Evolutionary conservation across 2,888 invertebrate species (phyloP).

Genomic region (Noctuana brunneofusca): DNA sequence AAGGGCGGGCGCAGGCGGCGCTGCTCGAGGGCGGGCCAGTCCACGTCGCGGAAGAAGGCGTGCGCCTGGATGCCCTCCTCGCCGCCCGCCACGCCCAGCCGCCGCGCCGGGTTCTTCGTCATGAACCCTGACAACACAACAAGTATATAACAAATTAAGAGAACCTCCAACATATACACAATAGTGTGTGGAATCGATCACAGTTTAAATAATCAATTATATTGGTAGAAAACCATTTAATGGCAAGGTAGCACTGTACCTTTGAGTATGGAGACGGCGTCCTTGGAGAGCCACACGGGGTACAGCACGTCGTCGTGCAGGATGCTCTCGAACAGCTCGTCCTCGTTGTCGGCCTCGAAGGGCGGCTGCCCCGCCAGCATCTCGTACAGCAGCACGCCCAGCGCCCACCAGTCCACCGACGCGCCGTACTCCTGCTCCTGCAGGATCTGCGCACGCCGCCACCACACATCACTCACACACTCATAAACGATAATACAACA

Average conservation of each 20-base stretch:
- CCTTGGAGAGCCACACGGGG: conserved; percentile 92
- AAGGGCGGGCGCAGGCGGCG: conserved; percentile 98
- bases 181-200: too few relatives aligned
- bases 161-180: too few relatives aligned
- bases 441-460: conserved; percentile 85
- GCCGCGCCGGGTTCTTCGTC: conserved; percentile 97
- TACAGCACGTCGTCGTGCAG: conserved; percentile 99
- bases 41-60: conserved; percentile 92
- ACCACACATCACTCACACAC: conserved; percentile 14
- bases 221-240: too few relatives aligned
- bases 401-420: conserved; percentile 97
- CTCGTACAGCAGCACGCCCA: conserved; percentile 99
- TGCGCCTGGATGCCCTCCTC: conserved; percentile 95
- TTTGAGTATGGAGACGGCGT: conserved; percentile 74
- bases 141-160: too few relatives aligned
- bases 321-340: conserved; percentile 99
- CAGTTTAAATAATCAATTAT: too few relatives aligned
- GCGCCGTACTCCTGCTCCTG: conserved; percentile 96
- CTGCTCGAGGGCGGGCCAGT: conserved; percentile 84
- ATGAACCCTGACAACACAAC: conserved; percentile 87
- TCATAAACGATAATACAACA: too few relatives aligned
- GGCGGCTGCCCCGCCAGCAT: conserved; percentile 99
- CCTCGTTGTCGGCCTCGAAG: conserved; percentile 99
- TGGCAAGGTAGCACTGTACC: too few relatives aligned
- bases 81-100: conserved; percentile 93